Evolutionary conservation across 2,113 vertebrate species (phyloP), one percentile per base, ranked within the genome.

Genomic region (Tenebrosternarchus preto): DNA sequence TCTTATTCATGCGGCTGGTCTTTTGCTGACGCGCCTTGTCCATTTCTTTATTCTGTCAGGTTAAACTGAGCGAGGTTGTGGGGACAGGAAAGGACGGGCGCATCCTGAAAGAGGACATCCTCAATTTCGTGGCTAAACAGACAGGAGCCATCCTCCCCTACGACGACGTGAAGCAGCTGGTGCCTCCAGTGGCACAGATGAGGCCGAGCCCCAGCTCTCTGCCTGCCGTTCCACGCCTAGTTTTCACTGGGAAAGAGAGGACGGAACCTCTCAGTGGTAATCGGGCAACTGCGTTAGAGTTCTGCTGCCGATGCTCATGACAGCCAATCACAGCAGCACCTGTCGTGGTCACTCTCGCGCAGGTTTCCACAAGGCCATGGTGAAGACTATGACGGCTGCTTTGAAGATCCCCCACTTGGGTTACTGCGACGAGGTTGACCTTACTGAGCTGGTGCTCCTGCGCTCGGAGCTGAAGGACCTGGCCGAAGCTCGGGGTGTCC

Each of bases 41-140:
- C 55, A n/a, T 17, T 60, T 66, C 63, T 73, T 50, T 63, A 2
- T 84, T 16, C 61, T 81, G 88, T 75, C 90, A 99, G 97, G 95
- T 99, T 75, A 99, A 99, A 84, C 90, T 98, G 78, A 97, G 96
- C 83, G 97, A 99, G 93, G 93, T 98, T 83, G 92, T 99, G 50
- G 97, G 96, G 79, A 96, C 94, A 0, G 97, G 97, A n/a, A 96
- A 91, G 79, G 96, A 98, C 64, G 93, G 95, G 19, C 95, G 97
- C 67, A 97, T 98, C 86, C 94, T 98, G 78, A 99, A 98, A 90
- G 96, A 99, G 88, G 97, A 99, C 87, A 98, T 98, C 88, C 92
- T 98, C 39, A 96, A 93, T 91, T 98, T 94, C 82, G 86, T 98
- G 90, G 95, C 96, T 19, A 98, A 94, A 84, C 96, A 99, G 88